These are phyloP conservation scores for Ferrisia virgata DNA, from an alignment of 2,888 invertebrate genomes.

Conservation along the genomic window DNA sequence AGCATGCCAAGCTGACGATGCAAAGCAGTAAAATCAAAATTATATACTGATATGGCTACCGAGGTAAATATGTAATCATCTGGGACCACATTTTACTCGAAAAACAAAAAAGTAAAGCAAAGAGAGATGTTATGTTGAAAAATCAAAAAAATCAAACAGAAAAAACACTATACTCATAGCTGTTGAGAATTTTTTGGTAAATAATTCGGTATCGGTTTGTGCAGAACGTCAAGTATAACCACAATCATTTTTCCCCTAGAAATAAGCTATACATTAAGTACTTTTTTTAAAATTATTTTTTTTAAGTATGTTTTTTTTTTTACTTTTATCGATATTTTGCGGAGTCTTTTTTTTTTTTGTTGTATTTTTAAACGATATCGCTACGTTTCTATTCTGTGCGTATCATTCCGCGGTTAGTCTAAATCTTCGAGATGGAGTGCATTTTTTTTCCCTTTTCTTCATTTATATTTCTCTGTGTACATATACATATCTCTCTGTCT, in stretches of 20 bases:
- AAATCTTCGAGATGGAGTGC: neutral
- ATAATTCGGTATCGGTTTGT: constrained; percentile 9
- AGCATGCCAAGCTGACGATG: constrained; percentile 5
- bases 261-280: constrained; percentile 3
- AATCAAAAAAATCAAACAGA: constrained; percentile 6
- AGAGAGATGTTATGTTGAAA: neutral
- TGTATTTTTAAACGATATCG: constrained; percentile 17
- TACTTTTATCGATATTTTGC: constrained; percentile 17
- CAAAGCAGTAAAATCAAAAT: constrained; percentile 19
- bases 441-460: neutral
- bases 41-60: neutral
- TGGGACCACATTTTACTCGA: constrained; percentile 18
- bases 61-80: constrained; percentile 10
- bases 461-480: neutral
- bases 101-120: neutral
- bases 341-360: constrained; percentile 5
- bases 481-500: neutral
- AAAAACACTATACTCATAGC: too few species aligned
- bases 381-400: constrained; percentile 18
- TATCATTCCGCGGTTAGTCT: neutral
- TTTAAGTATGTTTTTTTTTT: constrained; percentile 26
- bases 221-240: constrained; percentile 17
- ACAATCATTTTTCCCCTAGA: constrained; percentile 20
- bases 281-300: neutral
- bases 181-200: constrained; percentile 13